phyloP scores from a whole-genome alignment of 2,113 vertebrate species.

The Thalassarche chlororhynchos region DNA sequence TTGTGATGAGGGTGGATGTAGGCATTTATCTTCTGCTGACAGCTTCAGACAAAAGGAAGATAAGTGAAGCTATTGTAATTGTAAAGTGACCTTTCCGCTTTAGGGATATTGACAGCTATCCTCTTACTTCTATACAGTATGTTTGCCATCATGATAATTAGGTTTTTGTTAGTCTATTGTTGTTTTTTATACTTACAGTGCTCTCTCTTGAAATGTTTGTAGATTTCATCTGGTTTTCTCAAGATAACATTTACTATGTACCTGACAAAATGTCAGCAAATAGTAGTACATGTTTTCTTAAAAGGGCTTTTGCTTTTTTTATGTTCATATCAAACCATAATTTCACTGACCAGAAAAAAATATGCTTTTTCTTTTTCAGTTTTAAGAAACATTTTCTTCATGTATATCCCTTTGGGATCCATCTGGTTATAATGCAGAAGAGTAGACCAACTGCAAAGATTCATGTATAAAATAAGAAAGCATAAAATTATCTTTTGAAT shows the following conservation, averaged over 20 bases:
- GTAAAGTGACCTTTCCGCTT: constrained; percentile 26
- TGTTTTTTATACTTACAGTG: neutral
- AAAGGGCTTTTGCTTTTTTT: neutral
- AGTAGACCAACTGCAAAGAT: neutral
- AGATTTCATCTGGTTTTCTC: constrained; percentile 29
- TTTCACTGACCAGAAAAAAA: neutral
- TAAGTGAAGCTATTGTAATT: constrained; percentile 11
- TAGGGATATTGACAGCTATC: constrained; percentile 22
- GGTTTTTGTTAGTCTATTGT: neutral
- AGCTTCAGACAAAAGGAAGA: constrained; percentile 27
- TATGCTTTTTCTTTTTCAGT: neutral
- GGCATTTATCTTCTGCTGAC: constrained; percentile 41
- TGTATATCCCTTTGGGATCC: neutral
- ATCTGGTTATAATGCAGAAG: neutral
- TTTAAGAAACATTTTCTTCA: neutral
- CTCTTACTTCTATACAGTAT: neutral
- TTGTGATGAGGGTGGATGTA: constrained; percentile 1
- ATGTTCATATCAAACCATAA: neutral
- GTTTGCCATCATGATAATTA: constrained; percentile 11
- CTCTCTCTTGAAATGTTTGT: constrained; percentile 1
- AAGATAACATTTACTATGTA: constrained; percentile 34
- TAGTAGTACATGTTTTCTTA: neutral
- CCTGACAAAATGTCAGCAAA: constrained; percentile 56
- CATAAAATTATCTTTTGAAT: neutral
- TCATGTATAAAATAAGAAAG: neutral